Base-by-base conservation (phyloP, 2,113 vertebrate species). In the Cynopterus brachyotis region DNA sequence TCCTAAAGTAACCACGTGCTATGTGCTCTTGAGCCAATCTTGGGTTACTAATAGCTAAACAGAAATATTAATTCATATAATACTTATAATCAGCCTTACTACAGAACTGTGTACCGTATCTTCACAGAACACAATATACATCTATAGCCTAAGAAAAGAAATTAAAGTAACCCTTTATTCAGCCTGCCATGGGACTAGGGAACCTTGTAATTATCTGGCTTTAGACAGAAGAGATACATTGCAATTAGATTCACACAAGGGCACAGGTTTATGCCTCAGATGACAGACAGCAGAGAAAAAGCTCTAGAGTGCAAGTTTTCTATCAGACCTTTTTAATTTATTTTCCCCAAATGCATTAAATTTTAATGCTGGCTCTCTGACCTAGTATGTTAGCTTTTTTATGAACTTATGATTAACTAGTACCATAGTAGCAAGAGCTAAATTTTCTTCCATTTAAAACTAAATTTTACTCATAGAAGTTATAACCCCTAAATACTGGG, bases 141-240 rank as follows among this genome's bases (percentile, higher is more conserved):
- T 98, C 91, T 93, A 91, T 80, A 96, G 89, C 85, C 96, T 93
- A 93, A 87, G 81, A 95, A 98, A 98, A 96, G 96, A 98, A 98
- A 98, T 97, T 95, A 98, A 97, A 98, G 67, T 96, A 98, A 98
- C 97, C 97, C 97, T 98, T 98, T 97, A 98, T 98, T 98, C 96
- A 98, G 96, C 96, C 98, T 98, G 98, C 96, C 98, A 98, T 98
- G 90, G 94, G 94, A 98, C 98, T 97, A 82, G 59, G 42, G 98
- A 98, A 98, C 97, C 98, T 98, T 98, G 97, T 98, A 98, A 99
- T 99, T 98, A 99, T 96, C 97, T 2, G 0, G 96, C 98, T 98
- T 98, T 97, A 98, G 98, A 98, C 90, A 97, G 97, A 98, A 85
- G 95, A 98, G 98, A 98, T 98, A 98, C 93, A 98, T 98, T 98